Evolutionary conservation across 2,797 vertebrate species (phyloP).

Genomic region (Cyclura pinguis): DNA sequence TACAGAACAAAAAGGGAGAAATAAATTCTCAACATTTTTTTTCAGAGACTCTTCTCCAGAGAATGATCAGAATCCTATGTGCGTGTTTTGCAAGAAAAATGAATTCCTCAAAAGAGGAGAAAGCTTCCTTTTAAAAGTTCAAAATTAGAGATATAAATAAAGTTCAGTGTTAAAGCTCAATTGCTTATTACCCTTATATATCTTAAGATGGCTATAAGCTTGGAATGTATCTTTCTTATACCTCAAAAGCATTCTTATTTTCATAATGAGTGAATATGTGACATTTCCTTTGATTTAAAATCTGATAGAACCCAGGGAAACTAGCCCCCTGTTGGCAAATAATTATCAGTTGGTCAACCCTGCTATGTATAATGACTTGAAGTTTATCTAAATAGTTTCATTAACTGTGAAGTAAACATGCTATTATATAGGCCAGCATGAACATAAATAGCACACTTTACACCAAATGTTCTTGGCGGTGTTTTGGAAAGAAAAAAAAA

Average conservation of each 20-base stretch:
- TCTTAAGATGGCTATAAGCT: too few species aligned
- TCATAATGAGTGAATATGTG: neutral
- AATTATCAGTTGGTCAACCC: neutral
- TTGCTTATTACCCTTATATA: too few species aligned
- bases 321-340: neutral
- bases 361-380: conserved; percentile 19
- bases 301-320: neutral
- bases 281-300: neutral
- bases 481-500: conserved; percentile 18
- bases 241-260: neutral
- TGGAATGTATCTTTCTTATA: neutral
- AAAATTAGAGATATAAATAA: too few species aligned
- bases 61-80: neutral
- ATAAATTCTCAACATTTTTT: neutral
- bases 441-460: conserved; percentile 44
- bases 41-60: neutral
- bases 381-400: conserved; percentile 35
- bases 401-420: conserved; percentile 27
- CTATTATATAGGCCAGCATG: conserved; percentile 29
- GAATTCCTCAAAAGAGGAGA: neutral
- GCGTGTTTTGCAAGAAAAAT: neutral
- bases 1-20: neutral
- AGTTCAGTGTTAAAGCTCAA: too few species aligned
- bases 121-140: neutral
- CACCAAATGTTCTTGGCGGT: conserved; percentile 6